Evolutionary conservation across 2,888 invertebrate species (phyloP), one percentile per base, ranked within the genome.

Genomic region (Tenthredo livida): DNA sequence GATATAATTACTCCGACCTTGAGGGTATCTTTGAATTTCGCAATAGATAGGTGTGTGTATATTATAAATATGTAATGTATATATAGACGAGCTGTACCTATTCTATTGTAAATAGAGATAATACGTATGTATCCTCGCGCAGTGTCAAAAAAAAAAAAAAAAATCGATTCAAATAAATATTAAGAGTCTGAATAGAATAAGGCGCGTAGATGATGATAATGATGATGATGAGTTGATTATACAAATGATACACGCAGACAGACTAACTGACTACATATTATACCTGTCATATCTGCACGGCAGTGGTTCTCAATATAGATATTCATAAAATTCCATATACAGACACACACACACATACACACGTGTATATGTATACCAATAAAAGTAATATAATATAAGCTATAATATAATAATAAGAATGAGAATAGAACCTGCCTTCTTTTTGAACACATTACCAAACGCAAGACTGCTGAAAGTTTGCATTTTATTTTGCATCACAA

Each of bases 401-500:
- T 67, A 33, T 29, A 29, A 40, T 43, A 3, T n/a, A 70, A 50
- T 43, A 77, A 50, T 77, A 17, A n/a, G 29, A 77, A 50, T 77
- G 9, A 65, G 15, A 58, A 37, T 67, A 70, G 86, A 88, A 91
- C 92, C 87, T 92, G 92, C 92, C 92, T 92, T 92, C 87, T 91
- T 92, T 87, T 88, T 92, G 89, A 92, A 92, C 84, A 92, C 92
- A 88, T 90, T 92, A 85, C 90, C 90, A 86, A 92, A 90, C 86
- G 91, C 91, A 77, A 92, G 91, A 83, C 90, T 90, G 87, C 90
- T 91, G 87, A 92, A 91, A 43, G 91, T 90, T 88, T 92, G 92
- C 91, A 92, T 92, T 86, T 90, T 91, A 83, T 87, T 88, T 82
- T 88, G 87, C 87, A 86, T 87, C 82, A 25, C 65, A 47, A 40